Evolutionary conservation across 1,140 invertebrate genomes (phyloP).

Genomic region (Adelges cooleyi): DNA sequence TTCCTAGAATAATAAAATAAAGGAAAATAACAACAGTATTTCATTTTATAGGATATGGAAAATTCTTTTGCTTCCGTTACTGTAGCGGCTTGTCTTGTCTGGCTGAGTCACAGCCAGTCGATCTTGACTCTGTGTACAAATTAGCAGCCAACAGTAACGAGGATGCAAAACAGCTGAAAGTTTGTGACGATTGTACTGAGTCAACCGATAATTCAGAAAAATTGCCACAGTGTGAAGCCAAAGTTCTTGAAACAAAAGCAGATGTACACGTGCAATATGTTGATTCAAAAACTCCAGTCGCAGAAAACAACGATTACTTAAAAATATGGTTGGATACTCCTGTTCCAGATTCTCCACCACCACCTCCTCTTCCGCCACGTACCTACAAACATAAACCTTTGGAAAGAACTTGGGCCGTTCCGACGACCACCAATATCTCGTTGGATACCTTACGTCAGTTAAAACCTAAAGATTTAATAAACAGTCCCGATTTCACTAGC

Average conservation of each 20-base stretch:
- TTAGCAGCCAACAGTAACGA: constrained; percentile 29
- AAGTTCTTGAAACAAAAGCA: constrained; percentile 34
- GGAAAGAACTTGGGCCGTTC: constrained; percentile 39
- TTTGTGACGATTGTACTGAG: constrained; percentile 10
- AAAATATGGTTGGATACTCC: constrained; percentile 36
- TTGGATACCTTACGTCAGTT: constrained; percentile 34
- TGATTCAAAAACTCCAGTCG: constrained; percentile 16
- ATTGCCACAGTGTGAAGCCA: constrained; percentile 35
- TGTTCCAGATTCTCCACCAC: constrained; percentile 31
- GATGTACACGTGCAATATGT: constrained; percentile 16
- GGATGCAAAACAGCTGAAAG: constrained; percentile 7
- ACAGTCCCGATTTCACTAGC: constrained; percentile 1
- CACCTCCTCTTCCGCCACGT: constrained; percentile 40
- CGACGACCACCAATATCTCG: constrained; percentile 29
- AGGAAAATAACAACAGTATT: too few species aligned
- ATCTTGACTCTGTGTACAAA: constrained; percentile 35
- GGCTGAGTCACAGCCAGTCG: constrained; percentile 41
- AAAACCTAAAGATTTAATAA: constrained; percentile 32
- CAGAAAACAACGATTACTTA: constrained; percentile 37
- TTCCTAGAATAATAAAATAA: too few species aligned
- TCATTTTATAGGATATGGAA: constrained; percentile 38
- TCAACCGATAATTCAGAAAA: constrained; percentile 18
- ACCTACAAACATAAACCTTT: constrained; percentile 38
- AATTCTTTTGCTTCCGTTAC: constrained; percentile 43
- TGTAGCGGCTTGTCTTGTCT: constrained; percentile 41